These are phyloP conservation scores for Platysternon megacephalum DNA, from an alignment of 2,113 vertebrate genomes.

Conservation along the genomic window DNA sequence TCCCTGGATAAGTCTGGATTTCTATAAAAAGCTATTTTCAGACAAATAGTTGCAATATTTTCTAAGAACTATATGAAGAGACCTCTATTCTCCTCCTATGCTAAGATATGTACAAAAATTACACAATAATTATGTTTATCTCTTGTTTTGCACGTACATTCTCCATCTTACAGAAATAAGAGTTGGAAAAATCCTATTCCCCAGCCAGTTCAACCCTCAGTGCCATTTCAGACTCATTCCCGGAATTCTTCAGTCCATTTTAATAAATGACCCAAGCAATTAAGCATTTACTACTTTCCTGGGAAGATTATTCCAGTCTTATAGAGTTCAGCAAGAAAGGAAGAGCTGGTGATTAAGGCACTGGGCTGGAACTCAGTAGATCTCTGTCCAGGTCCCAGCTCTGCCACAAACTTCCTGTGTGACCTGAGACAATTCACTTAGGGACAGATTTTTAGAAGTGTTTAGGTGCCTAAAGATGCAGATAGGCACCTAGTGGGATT, in stretches of 20 bases:
- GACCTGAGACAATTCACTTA: too few species aligned
- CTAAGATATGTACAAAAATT: conserved; percentile 12
- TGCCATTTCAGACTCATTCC: not conserved
- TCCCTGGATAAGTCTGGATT: not conserved
- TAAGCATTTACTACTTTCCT: too few species aligned
- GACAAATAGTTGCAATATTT: not conserved
- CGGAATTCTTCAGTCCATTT: too few species aligned
- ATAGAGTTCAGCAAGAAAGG: too few species aligned
- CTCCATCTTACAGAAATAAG: not conserved
- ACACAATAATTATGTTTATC: conserved; percentile 30
- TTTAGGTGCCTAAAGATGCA: not conserved
- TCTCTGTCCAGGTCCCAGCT: too few species aligned
- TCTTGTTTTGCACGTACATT: conserved; percentile 37
- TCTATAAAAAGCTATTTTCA: not conserved
- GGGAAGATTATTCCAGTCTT: too few species aligned
- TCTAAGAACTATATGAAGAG: not conserved
- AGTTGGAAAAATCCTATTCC: not conserved
- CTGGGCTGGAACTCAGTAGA: too few species aligned
- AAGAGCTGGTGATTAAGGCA: too few species aligned
- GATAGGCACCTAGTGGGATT: too few species aligned
- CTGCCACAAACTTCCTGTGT: too few species aligned
- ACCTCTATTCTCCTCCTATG: not conserved
- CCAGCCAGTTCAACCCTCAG: not conserved
- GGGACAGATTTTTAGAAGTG: too few species aligned
- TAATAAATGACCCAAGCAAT: too few species aligned